Conservation (phyloP, 2,888 invertebrate species). For the Gisinianus flammeolus region DNA sequence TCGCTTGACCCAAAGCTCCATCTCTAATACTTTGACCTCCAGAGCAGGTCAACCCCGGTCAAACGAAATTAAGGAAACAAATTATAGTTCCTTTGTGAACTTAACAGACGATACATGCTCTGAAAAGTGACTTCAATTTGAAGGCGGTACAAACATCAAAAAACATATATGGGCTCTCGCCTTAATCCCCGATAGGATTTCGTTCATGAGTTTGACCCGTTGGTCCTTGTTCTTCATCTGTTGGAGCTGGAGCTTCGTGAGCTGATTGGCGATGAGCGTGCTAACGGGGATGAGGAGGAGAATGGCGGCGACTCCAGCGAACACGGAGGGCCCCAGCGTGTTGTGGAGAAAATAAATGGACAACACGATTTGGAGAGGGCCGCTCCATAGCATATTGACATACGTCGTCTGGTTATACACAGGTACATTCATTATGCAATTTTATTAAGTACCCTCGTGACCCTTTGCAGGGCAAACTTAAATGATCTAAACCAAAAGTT, state of each 20-base stretch:
- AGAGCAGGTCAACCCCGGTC: too few species aligned
- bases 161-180: too few species aligned
- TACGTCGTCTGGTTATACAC: background rate
- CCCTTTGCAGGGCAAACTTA: conserved; percentile 72
- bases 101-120: too few species aligned
- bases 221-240: conserved; percentile 96
- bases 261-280: conserved; percentile 80
- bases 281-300: conserved; percentile 90
- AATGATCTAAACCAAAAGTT: conserved; percentile 78
- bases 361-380: conserved; percentile 84
- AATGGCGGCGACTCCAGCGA: conserved; percentile 93
- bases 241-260: conserved; percentile 78
- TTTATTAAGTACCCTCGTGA: background rate
- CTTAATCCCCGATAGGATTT: conserved; percentile 90
- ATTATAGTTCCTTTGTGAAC: too few species aligned
- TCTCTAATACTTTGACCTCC: too few species aligned
- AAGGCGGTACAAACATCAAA: too few species aligned
- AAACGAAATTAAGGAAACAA: too few species aligned
- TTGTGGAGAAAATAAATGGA: conserved; percentile 85
- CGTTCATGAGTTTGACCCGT: conserved; percentile 90
- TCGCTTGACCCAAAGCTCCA: too few species aligned
- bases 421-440: background rate
- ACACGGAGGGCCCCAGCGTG: conserved; percentile 75
- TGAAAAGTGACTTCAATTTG: too few species aligned
- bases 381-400: conserved; percentile 64